A percentile compares a stretch with the other conserved stretches of the same genome.
phyloP scores from a whole-genome alignment of 2,113 vertebrate genomes.

The Hepsetus odoe region DNA sequence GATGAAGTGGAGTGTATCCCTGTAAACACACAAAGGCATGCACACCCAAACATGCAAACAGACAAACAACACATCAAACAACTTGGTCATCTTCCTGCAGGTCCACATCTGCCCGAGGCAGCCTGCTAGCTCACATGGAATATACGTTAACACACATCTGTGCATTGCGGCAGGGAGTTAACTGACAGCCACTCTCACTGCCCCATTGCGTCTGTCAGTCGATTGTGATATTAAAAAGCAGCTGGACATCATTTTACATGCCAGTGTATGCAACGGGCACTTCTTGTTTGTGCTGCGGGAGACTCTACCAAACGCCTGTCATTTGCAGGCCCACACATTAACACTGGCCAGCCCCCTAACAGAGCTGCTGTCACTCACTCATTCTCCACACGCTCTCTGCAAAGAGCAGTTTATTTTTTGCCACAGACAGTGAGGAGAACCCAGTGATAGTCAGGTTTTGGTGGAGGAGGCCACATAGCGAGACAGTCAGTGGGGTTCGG shows the following conservation, averaged over 20 bases:
- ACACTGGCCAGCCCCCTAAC: conserved; percentile 51
- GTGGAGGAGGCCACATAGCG: not conserved
- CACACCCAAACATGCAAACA: not conserved
- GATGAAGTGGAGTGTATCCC: conserved; percentile 75
- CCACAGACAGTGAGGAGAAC: not conserved
- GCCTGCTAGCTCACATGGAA: not conserved
- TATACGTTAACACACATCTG: conserved; percentile 26
- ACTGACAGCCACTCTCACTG: conserved; percentile 36
- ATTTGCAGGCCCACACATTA: conserved; percentile 61
- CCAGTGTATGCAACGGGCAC: conserved; percentile 24
- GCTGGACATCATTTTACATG: conserved; percentile 47
- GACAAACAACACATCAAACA: not conserved
- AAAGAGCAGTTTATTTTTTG: conserved; percentile 10
- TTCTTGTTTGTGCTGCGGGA: conserved; percentile 34
- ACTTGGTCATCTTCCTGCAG: not conserved
- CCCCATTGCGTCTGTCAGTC: conserved; percentile 45
- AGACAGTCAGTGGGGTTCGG: conserved; percentile 13
- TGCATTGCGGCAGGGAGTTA: not conserved
- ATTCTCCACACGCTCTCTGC: conserved; percentile 26
- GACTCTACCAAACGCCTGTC: conserved; percentile 36
- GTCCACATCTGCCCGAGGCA: not conserved
- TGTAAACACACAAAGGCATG: conserved; percentile 46
- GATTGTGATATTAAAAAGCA: conserved; percentile 42
- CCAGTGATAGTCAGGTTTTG: conserved; percentile 8
- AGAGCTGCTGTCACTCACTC: conserved; percentile 54